Base-by-base conservation (phyloP, 2,888 invertebrate genomes). In the Prosapia bicincta region DNA sequence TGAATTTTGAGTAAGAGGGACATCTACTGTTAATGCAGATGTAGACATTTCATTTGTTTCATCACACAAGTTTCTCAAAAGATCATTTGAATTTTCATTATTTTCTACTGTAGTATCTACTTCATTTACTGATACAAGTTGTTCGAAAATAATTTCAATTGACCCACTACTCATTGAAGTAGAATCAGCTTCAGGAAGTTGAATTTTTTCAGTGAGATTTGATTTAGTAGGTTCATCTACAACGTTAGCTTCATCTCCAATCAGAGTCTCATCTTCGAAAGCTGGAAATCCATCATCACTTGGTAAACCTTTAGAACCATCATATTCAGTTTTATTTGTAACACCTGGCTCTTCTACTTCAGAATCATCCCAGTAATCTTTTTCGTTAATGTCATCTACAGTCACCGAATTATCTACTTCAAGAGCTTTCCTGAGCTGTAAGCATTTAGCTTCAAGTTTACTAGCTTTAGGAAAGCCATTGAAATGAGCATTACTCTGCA, bases 371-470 rank as follows among this genome's bases (percentile, higher is more conserved):
- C n/a, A 5, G 32, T 70, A 54, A 43, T 69, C 65, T 7, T 69
- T 69, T 26, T 67, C 65, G 13, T 26, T 28, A 66, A 13, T 43
- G 0, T 43, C 30, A 26, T 69, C 69, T 20, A 43, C 10, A n/a
- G 24, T 69, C 26, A 54, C 74, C 1, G 69, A 5, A 5, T 24
- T 9, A 7, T 66, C 74, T 10, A 15, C 30, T 69, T 74, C 74
- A n/a, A 69, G 26, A 23, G 74, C 69, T 23, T 65, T 68, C 24
- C 74, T 9, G 3, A 74, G 74, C 66, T 74, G 74, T n/a, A 74
- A 30, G 20, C 74, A 74, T 30, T 74, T 74, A 15, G 74, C 74
- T 69, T 74, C 74, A 15, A 74, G 66, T 54, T 54, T 54, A 54
- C 54, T 20, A 3, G 20, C 5, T 13, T 54, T 54, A 20, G n/a